Conservation (phyloP, 2,888 invertebrate genomes). For the Tuta absoluta region DNA sequence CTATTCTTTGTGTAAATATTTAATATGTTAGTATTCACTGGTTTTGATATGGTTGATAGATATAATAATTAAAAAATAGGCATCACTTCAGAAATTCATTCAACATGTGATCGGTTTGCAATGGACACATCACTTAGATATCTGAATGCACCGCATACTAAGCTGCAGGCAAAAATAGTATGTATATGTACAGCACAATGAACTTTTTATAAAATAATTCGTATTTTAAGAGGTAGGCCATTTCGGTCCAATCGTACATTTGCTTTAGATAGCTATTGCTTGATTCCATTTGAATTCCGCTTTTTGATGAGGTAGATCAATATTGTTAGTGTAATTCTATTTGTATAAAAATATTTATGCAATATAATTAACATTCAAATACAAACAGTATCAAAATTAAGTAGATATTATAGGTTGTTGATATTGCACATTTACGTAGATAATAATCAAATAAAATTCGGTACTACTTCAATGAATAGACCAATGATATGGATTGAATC, state of each 20-base stretch:
- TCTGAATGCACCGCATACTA: neutral
- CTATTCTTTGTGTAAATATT: neutral
- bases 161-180: neutral
- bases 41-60: neutral
- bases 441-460: slow-evolving; percentile 43
- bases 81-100: neutral
- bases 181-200: slow-evolving; percentile 7
- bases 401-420: slow-evolving; percentile 60
- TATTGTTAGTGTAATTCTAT: slow-evolving; percentile 68
- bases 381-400: slow-evolving; percentile 78
- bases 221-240: slow-evolving; percentile 59
- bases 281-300: slow-evolving; percentile 23
- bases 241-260: slow-evolving; percentile 46
- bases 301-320: slow-evolving; percentile 74
- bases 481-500: slow-evolving; percentile 51
- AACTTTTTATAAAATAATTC: slow-evolving; percentile 33
- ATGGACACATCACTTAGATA: slow-evolving; percentile 4
- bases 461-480: slow-evolving; percentile 47
- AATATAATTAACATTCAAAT: slow-evolving; percentile 79
- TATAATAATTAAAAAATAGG: neutral
- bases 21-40: neutral
- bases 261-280: slow-evolving; percentile 33
- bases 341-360: slow-evolving; percentile 80
- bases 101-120: neutral
- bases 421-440: slow-evolving; percentile 66